These are phyloP conservation scores for Malurus melanocephalus DNA, from an alignment of 2,113 vertebrate genomes.

Conservation along the genomic window DNA sequence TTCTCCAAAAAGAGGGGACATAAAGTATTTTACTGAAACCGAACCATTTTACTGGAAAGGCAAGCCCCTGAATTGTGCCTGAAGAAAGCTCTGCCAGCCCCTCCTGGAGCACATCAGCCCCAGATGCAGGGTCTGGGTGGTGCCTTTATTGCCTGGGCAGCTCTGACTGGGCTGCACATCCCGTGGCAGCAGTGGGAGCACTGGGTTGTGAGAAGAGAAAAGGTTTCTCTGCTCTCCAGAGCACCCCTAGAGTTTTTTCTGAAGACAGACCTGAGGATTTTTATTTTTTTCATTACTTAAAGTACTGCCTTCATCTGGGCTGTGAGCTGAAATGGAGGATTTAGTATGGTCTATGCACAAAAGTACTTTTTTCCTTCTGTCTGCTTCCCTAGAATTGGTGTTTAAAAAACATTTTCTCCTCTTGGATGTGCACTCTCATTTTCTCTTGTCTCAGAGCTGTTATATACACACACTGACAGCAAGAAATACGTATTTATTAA, in stretches of 20 bases:
- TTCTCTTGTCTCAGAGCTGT: background rate
- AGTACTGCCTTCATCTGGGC: background rate
- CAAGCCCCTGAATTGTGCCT: too few relatives aligned
- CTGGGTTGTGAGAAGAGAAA: background rate
- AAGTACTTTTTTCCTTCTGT: background rate
- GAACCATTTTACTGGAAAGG: too few relatives aligned
- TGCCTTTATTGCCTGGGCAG: background rate
- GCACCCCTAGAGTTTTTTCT: background rate
- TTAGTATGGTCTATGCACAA: background rate
- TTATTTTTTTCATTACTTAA: background rate
- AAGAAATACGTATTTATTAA: background rate
- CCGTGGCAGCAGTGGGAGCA: background rate
- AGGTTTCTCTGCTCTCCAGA: background rate
- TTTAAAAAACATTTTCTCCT: background rate
- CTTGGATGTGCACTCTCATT: background rate
- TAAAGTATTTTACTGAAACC: too few relatives aligned
- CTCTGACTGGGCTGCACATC: background rate
- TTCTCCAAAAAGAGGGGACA: too few relatives aligned
- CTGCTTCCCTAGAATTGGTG: background rate
- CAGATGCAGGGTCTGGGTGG: rapidly evolving
- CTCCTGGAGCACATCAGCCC: background rate
- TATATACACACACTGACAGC: background rate
- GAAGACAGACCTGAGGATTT: background rate
- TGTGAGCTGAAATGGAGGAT: background rate
- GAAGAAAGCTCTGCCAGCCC: background rate